phyloP scores from a whole-genome alignment of 2,797 vertebrate species.

The Cynodonichthys magdalenae region DNA sequence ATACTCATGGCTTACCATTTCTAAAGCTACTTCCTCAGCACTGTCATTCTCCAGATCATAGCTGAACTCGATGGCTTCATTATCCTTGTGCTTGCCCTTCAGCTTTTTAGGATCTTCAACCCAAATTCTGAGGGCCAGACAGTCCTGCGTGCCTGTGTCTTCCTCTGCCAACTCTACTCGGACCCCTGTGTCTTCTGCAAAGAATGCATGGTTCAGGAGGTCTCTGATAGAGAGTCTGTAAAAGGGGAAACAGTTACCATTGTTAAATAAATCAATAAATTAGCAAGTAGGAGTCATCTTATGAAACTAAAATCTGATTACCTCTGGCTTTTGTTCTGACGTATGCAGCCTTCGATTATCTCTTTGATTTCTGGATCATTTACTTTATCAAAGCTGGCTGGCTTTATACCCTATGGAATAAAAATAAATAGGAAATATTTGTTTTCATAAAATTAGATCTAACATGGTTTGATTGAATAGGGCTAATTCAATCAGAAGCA shows the following conservation, averaged over 20 bases:
- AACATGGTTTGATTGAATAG: not conserved
- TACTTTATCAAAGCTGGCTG: conserved; percentile 95
- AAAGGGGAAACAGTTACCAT: not conserved
- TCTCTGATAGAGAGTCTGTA: conserved; percentile 90
- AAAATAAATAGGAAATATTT: not conserved
- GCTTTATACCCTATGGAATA: conserved; percentile 91
- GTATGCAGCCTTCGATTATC: conserved; percentile 95
- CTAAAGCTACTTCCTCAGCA: conserved; percentile 92
- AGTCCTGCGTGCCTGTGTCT: conserved; percentile 83
- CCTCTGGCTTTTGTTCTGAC: conserved; percentile 93
- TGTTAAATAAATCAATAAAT: not conserved
- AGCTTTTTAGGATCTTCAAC: conserved; percentile 96
- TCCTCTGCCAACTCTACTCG: conserved; percentile 94
- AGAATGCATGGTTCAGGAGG: conserved; percentile 91
- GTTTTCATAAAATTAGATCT: not conserved
- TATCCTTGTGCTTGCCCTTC: conserved; percentile 98
- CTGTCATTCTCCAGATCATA: conserved; percentile 92
- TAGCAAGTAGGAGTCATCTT: conserved; percentile 5
- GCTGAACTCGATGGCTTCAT: conserved; percentile 97
- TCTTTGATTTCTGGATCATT: conserved; percentile 95
- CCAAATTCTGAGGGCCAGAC: conserved; percentile 91
- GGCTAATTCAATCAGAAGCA: conserved; percentile 2
- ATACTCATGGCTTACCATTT: conserved; percentile 86
- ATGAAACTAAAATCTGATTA: conserved; percentile 51
- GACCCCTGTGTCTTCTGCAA: conserved; percentile 94